Percentiles rank a stretch among this genome's conserved stretches.
phyloP scores from a whole-genome alignment of 1,140 invertebrate genomes.

The Paralvinella palmiformis region DNA sequence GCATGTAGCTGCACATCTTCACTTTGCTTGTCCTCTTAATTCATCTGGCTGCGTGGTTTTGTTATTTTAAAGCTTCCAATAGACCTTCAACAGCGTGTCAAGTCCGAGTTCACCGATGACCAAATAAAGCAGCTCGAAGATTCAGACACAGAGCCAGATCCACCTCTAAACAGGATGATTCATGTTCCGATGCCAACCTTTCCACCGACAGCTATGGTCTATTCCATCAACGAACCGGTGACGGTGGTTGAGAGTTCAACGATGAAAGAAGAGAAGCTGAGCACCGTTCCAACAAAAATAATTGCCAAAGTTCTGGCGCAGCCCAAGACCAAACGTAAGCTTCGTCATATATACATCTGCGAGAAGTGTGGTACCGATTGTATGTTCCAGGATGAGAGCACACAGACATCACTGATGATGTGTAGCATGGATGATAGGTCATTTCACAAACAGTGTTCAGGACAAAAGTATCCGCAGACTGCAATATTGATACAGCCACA shows the following conservation, averaged over 20 bases:
- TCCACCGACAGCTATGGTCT: constrained; percentile 82
- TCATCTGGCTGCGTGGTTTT: too few species aligned
- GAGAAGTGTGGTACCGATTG: constrained; percentile 34
- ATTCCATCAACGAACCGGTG: constrained; percentile 64
- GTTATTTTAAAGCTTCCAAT: constrained; percentile 67
- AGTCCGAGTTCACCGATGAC: constrained; percentile 49
- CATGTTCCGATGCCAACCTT: constrained; percentile 75
- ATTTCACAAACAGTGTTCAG: background rate
- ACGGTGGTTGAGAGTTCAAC: constrained; percentile 21
- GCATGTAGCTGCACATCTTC: too few species aligned
- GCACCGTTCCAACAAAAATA: constrained; percentile 82
- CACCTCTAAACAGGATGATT: constrained; percentile 67
- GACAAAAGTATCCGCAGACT: background rate
- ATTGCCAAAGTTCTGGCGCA: constrained; percentile 91
- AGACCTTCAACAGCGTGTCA: constrained; percentile 82
- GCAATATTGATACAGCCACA: background rate
- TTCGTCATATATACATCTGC: constrained; percentile 37
- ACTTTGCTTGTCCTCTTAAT: too few species aligned
- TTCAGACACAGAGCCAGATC: constrained; percentile 46
- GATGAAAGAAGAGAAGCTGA: constrained; percentile 48
- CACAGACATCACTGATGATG: constrained; percentile 23
- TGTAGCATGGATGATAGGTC: background rate
- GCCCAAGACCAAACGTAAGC: constrained; percentile 35
- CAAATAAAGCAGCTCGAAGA: constrained; percentile 39
- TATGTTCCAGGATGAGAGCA: constrained; percentile 33